Evolutionary conservation across 2,888 invertebrate species (phyloP).

Genomic region (Coleophora flavipennella): DNA sequence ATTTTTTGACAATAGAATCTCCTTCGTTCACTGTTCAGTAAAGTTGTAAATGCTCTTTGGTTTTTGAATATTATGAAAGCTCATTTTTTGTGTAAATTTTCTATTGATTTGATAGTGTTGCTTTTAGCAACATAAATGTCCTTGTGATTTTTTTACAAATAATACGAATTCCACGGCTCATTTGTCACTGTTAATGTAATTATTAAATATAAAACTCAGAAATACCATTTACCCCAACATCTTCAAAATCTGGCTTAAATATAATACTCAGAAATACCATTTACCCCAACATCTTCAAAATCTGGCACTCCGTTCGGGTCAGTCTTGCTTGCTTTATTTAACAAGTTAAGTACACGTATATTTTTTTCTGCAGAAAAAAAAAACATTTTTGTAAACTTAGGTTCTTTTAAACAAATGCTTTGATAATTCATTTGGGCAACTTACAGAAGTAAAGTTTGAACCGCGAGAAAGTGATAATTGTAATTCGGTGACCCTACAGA

Average conservation of each 20-base stretch:
- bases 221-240: background rate
- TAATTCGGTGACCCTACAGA: constrained; percentile 22
- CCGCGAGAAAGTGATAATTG: constrained; percentile 1
- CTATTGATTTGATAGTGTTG: too few species aligned
- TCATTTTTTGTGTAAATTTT: too few species aligned
- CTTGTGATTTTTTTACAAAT: too few species aligned
- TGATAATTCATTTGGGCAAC: constrained; percentile 3
- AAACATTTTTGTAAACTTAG: constrained; percentile 6
- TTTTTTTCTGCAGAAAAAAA: constrained; percentile 5
- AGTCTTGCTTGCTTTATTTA: constrained; percentile 11
- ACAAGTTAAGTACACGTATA: background rate
- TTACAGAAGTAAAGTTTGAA: background rate
- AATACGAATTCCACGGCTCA: too few species aligned
- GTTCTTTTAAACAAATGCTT: constrained; percentile 1
- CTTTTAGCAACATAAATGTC: too few species aligned
- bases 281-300: background rate
- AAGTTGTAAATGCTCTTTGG: background rate
- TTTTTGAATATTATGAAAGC: too few species aligned
- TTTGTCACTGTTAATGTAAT: too few species aligned
- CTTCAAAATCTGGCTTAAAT: background rate
- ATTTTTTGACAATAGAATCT: background rate
- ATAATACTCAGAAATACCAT: too few species aligned
- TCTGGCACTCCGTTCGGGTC: constrained; percentile 2
- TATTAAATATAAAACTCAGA: too few species aligned
- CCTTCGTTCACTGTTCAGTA: too few species aligned